Evolutionary conservation across 2,888 invertebrate species (phyloP).

Genomic region (Ctena decussata): DNA sequence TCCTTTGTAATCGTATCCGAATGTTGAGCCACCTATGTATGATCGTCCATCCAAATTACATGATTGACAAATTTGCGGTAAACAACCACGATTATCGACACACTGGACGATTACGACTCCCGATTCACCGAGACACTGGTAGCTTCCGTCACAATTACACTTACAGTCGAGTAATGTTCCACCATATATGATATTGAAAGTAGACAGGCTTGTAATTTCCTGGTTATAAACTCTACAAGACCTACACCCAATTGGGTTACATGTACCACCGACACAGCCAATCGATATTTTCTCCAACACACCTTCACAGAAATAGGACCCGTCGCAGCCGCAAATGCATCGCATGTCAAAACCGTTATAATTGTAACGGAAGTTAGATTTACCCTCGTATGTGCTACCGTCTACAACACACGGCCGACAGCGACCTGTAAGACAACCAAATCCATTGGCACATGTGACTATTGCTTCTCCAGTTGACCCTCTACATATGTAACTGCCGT

Average conservation of each 20-base stretch:
- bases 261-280: constrained; percentile 52
- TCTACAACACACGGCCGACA: constrained; percentile 51
- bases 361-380: constrained; percentile 18
- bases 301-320: constrained; percentile 52
- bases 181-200: constrained; percentile 71
- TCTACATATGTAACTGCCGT: constrained; percentile 50
- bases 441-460: constrained; percentile 42
- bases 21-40: constrained; percentile 5
- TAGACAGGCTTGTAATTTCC: constrained; percentile 63
- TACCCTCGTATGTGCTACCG: constrained; percentile 22
- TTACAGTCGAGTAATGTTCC: constrained; percentile 64
- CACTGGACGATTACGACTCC: constrained; percentile 44
- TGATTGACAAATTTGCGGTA: constrained; percentile 22
- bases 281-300: constrained; percentile 43
- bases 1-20: constrained; percentile 4
- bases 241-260: constrained; percentile 66
- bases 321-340: constrained; percentile 58
- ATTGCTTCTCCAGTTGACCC: constrained; percentile 25
- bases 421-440: constrained; percentile 41
- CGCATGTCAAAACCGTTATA: constrained; percentile 58
- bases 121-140: constrained; percentile 72
- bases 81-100: constrained; percentile 39
- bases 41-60: constrained; percentile 27
- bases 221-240: constrained; percentile 69
- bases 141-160: constrained; percentile 79